Conservation (phyloP, 2,888 invertebrate genomes). For the Cerastis leucographa region DNA sequence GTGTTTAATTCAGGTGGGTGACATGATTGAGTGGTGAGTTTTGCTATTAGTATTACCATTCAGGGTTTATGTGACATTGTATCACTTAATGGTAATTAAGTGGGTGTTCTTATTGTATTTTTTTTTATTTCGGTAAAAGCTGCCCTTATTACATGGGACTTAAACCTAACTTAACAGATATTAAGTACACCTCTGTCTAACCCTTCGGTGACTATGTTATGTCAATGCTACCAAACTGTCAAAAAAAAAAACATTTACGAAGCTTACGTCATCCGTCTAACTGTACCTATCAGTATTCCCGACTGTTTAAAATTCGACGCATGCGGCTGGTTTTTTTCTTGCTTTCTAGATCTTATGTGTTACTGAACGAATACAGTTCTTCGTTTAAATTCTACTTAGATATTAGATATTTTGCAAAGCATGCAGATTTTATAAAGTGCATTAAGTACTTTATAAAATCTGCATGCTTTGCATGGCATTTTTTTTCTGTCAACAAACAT, state of each 20-base stretch:
- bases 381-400: not conserved
- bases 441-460: too few relatives aligned
- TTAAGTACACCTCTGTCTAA: too few relatives aligned
- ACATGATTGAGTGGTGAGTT: not conserved
- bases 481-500: not conserved
- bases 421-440: too few relatives aligned
- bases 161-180: too few relatives aligned
- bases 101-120: not conserved
- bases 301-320: not conserved
- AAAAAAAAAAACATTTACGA: not conserved
- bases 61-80: not conserved
- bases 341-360: not conserved
- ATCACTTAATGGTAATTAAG: not conserved
- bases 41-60: not conserved
- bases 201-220: too few relatives aligned
- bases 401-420: too few relatives aligned
- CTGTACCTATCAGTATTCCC: too few relatives aligned
- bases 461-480: too few relatives aligned
- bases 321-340: not conserved
- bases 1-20: not conserved
- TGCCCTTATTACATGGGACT: too few relatives aligned
- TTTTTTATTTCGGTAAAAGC: too few relatives aligned
- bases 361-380: not conserved
- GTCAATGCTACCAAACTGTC: not conserved
- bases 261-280: not conserved